Evolutionary conservation across 2,888 invertebrate genomes (phyloP).

Genomic region (Drosophila villosipedis): DNA sequence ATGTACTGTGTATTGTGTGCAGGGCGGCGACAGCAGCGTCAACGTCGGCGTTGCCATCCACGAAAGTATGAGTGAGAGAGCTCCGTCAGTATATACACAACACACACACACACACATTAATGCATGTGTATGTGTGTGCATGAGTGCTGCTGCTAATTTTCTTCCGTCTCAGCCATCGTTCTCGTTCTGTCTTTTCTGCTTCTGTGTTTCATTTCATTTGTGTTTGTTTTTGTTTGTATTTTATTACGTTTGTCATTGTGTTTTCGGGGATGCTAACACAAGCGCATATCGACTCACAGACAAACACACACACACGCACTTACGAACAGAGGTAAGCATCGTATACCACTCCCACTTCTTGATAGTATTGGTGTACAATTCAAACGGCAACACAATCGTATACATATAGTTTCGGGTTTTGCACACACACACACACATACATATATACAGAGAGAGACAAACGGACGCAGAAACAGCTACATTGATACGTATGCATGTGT

Average conservation of each 20-base stretch:
- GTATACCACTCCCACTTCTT: slow-evolving; percentile 79
- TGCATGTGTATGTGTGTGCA: slow-evolving; percentile 14
- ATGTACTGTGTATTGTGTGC: slow-evolving; percentile 52
- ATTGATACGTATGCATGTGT: slow-evolving; percentile 54
- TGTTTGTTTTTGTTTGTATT: slow-evolving; percentile 68
- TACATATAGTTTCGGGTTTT: slow-evolving; percentile 77
- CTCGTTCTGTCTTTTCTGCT: slow-evolving; percentile 69
- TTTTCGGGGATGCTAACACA: slow-evolving; percentile 74
- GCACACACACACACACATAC: slow-evolving; percentile 73
- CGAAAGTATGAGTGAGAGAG: slow-evolving; percentile 55
- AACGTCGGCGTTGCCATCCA: slow-evolving; percentile 32
- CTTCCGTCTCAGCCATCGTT: slow-evolving; percentile 71
- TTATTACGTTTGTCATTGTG: slow-evolving; percentile 79
- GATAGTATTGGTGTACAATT: slow-evolving; percentile 67
- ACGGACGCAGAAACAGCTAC: slow-evolving; percentile 21
- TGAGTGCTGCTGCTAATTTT: slow-evolving; percentile 44
- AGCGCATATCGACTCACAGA: slow-evolving; percentile 24
- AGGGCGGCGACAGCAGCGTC: slow-evolving; percentile 47
- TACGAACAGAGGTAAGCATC: slow-evolving; percentile 55
- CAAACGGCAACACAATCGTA: slow-evolving; percentile 71
- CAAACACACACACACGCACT: slow-evolving; percentile 17
- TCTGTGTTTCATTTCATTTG: slow-evolving; percentile 70
- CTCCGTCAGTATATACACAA: slow-evolving; percentile 20
- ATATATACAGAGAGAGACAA: slow-evolving; percentile 19
- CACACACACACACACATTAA: neutral